Base-by-base conservation (phyloP, 1,140 invertebrate species). In the Eciton burchellii region DNA sequence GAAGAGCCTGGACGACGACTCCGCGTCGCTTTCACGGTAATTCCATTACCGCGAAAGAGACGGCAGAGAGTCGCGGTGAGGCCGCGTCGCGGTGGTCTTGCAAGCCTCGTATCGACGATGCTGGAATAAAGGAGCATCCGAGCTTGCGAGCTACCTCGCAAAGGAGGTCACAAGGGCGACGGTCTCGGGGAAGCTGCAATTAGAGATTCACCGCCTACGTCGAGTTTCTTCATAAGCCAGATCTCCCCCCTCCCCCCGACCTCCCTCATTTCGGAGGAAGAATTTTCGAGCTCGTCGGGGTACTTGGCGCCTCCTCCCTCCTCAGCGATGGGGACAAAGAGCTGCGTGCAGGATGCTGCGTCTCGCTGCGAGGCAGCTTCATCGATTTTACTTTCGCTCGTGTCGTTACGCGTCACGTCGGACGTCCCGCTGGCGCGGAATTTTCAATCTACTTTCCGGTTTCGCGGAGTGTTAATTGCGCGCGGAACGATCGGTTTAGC, bases 1-100 rank as follows among this genome's bases (percentile, higher is more conserved):
- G 60, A 57, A 41, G 29, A 9, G 29, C 19, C 47, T 3, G 26
- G 26, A 72, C 16, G 26, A 72, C 16, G 47, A 77, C 11, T 52
- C 19, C 5, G 6, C 14, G 29, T 43, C 74, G 49, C 63, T 77
- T 79, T 14, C 49, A 79, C 41, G 63, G 71, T 83, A 66, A 85
- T 85, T 76, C 71, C 41, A 85, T 85, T 83, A 85, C 47, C 9
- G 24, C 41, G 29, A 66, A 12, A n/a, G n/a, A n/a, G n/a, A n/a
- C n/a, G n/a, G n/a, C n/a, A n/a, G 52, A 83, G 82, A 82, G n/a
- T 84, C 52, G 21, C 19, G 24, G 21, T 63, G 43, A 63, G 41
- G 41, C 63, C 6, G 2, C 43, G 66, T 84, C 63, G 70, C 24
- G 4, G 47, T 56, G 60, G 21, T 16, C 47, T 56, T 84, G 54